Evolutionary conservation across 92 coral and sea anemone species (phyloP).

Genomic region (Anthopleura xanthogrammica): DNA sequence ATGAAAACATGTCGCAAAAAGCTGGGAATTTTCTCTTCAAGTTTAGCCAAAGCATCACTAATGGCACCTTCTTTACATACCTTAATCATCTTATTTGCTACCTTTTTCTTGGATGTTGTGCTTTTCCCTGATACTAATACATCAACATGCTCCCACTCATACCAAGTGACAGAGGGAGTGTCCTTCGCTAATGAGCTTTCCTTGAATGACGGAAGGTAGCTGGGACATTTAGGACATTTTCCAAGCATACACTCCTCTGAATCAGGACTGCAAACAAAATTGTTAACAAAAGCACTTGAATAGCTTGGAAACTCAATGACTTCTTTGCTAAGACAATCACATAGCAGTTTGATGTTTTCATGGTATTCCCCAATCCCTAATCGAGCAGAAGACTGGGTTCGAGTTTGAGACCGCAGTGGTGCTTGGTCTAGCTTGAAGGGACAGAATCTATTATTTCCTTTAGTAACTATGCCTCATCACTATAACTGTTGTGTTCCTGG

Average conservation of each 20-base stretch:
- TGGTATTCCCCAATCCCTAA: too few relatives aligned
- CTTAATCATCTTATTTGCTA: slow-evolving; percentile 31
- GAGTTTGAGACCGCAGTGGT: too few relatives aligned
- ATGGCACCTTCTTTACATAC: slow-evolving; percentile 19
- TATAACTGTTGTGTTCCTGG: background rate
- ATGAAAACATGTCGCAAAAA: slow-evolving; percentile 48
- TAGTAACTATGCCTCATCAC: background rate
- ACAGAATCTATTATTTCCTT: too few relatives aligned
- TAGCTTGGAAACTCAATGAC: slow-evolving; percentile 40
- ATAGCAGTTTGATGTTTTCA: slow-evolving; percentile 39
- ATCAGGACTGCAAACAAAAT: slow-evolving; percentile 57
- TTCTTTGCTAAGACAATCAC: slow-evolving; percentile 46
- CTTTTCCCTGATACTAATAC: slow-evolving; percentile 15
- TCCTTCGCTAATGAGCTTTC: slow-evolving; percentile 4
- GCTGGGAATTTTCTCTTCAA: slow-evolving; percentile 27
- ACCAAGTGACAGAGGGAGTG: slow-evolving; percentile 4
- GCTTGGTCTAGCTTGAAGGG: too few relatives aligned
- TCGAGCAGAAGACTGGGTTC: too few relatives aligned
- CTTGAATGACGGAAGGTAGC: slow-evolving; percentile 24
- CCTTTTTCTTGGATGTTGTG: background rate
- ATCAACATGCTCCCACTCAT: slow-evolving; percentile 36
- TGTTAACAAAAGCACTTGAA: slow-evolving; percentile 44
- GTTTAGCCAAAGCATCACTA: slow-evolving; percentile 12
- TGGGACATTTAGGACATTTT: slow-evolving; percentile 53
- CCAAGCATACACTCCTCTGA: slow-evolving; percentile 68